These are phyloP conservation scores for Tupaia tana DNA, from an alignment of 2,113 vertebrate species.

Conservation along the genomic window DNA sequence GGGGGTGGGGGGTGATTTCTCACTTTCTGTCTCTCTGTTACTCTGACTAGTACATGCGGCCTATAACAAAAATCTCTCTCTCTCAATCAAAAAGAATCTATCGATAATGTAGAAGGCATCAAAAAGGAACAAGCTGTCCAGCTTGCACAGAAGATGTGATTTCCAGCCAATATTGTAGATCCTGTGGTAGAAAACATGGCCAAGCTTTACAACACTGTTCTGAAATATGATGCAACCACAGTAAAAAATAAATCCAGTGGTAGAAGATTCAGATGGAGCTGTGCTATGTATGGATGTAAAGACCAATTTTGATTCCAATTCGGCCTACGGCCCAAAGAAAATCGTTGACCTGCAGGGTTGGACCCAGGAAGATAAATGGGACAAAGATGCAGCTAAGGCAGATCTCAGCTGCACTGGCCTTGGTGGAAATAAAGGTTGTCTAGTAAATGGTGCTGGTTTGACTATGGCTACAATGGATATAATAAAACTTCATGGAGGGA, in stretches of 20 bases:
- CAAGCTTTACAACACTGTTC: constrained; percentile 95
- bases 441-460: constrained; percentile 99
- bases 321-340: constrained; percentile 95
- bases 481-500: constrained; percentile 98
- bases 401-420: constrained; percentile 98
- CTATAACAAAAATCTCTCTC: too few relatives aligned
- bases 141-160: constrained; percentile 98
- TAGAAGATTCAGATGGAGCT: constrained; percentile 96
- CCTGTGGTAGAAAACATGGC: constrained; percentile 97
- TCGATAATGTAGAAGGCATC: too few relatives aligned
- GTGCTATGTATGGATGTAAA: constrained; percentile 99
- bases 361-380: constrained; percentile 96
- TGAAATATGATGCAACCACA: constrained; percentile 99
- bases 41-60: too few relatives aligned
- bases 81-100: too few relatives aligned
- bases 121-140: constrained; percentile 73
- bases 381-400: constrained; percentile 93
- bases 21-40: too few relatives aligned
- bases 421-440: constrained; percentile 97
- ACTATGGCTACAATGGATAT: constrained; percentile 99
- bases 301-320: constrained; percentile 98
- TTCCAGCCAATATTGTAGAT: constrained; percentile 92
- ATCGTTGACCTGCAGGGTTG: constrained; percentile 96
- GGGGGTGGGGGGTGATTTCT: too few relatives aligned
- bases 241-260: constrained; percentile 99